Base-by-base conservation (phyloP, 2,797 vertebrate genomes). In the Cetoscarus ocellatus region DNA sequence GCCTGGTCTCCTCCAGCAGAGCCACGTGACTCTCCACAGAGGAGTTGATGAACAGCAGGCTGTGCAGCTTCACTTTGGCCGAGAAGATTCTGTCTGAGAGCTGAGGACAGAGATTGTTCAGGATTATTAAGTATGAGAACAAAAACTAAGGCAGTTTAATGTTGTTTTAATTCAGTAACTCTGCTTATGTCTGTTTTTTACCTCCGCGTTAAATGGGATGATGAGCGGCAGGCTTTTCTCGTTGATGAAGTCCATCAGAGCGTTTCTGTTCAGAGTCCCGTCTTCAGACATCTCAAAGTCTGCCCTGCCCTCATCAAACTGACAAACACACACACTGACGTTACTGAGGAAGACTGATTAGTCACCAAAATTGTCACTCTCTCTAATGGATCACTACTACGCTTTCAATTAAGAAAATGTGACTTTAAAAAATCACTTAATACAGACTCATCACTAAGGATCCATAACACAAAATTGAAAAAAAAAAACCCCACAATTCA, bases 31-130 rank as follows among this genome's bases (percentile, higher is more conserved):
- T 69, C 0, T 90, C 70, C 0, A 88, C 85, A 0, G 94, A 94
- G 62, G 93, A 92, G 86, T 98, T 97, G 83, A 98, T 75, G 81
- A 99, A 98, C 45, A 99, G 92, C 83, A 99, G 90, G 73, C 93
- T 83, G 86, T 99, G 97, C 56, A 96, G 87, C 3, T 69, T 88
- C 56, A 98, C 88, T 61, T 80, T 93, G n/a, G 95, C 95, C 7
- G 59, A 36, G 4, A 98, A 99, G 81, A 99, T 97, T 86, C 89
- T 91, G 0, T 90, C 73, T 6, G 95, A 93, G 0, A 88, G 95
- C 97, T 99, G 27, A 4, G 27, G 27, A 27, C 27, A 27, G 27
- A 27, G 2, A 27, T 27, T 27, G 27, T 27, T 27, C 27, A 27
- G 27, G 27, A 27, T 27, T 27, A 27, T 27, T 27, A 27, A 4